Conservation (phyloP, 2,113 vertebrate species). For the Micromys minutus region DNA sequence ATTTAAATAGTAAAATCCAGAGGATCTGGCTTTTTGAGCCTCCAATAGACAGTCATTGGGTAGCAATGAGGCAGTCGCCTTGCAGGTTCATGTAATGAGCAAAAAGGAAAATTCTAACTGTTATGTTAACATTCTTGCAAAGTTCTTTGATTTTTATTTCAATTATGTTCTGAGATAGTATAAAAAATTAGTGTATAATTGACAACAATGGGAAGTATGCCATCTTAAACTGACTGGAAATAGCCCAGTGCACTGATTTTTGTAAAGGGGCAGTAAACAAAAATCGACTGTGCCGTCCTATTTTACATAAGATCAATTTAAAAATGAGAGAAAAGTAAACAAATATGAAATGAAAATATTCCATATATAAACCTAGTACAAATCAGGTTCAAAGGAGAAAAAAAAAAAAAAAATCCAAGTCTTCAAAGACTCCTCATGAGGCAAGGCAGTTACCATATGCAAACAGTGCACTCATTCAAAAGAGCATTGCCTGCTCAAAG, state of each 20-base stretch:
- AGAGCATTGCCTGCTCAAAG: neutral
- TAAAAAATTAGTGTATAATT: neutral
- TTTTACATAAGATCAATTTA: conserved; percentile 30
- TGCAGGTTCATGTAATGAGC: neutral
- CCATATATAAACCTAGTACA: conserved; percentile 19
- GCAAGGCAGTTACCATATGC: neutral
- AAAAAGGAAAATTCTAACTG: conserved; percentile 1
- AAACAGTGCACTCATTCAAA: neutral
- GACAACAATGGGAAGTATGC: neutral
- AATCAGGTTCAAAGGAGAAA: conserved; percentile 9
- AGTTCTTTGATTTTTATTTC: conserved; percentile 23
- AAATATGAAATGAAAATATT: conserved; percentile 20
- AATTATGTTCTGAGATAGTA: neutral
- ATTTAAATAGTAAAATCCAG: conserved; percentile 3
- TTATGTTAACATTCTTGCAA: conserved; percentile 7
- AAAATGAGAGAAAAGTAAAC: conserved; percentile 31
- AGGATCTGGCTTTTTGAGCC: neutral
- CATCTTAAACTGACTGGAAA: neutral
- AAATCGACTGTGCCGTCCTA: neutral
- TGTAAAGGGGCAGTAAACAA: neutral
- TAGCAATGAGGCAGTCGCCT: neutral
- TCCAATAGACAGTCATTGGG: neutral
- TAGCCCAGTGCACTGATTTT: neutral
- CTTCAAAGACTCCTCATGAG: neutral
- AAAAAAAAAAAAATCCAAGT: neutral